These are phyloP conservation scores for Pelusios castaneus DNA, from an alignment of 2,113 vertebrate species.

Conservation along the genomic window DNA sequence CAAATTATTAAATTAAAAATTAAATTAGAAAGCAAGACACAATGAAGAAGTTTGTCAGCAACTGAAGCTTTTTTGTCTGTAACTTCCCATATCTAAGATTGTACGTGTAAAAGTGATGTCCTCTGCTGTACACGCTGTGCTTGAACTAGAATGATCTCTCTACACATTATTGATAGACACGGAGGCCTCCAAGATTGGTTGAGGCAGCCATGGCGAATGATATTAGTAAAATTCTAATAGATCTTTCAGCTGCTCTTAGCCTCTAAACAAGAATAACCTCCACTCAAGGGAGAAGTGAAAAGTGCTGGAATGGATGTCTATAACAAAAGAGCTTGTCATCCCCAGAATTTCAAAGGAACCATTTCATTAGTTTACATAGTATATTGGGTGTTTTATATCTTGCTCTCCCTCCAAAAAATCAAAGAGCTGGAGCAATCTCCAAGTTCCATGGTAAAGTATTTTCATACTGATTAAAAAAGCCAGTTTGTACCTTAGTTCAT, in stretches of 20 bases:
- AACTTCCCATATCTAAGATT: neutral
- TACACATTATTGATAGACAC: conserved; percentile 10
- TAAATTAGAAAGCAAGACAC: neutral
- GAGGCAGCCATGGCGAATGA: neutral
- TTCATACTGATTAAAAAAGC: conserved; percentile 22
- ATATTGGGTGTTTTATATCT: conserved; percentile 6
- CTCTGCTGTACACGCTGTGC: neutral
- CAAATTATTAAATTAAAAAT: neutral
- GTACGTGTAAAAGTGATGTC: neutral
- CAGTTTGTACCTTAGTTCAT: neutral
- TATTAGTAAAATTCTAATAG: conserved; percentile 23
- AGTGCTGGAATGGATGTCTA: neutral
- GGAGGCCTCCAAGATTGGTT: neutral
- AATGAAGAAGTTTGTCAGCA: neutral
- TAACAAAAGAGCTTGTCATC: conserved; percentile 36
- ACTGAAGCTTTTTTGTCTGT: neutral
- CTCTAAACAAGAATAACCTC: conserved; percentile 37
- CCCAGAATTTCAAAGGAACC: conserved; percentile 51
- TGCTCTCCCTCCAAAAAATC: neutral
- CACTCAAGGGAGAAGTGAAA: conserved; percentile 35
- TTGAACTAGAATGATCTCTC: neutral
- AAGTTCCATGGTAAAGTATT: conserved; percentile 36
- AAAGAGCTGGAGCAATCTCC: neutral
- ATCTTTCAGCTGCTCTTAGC: conserved; percentile 26
- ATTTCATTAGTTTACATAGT: conserved; percentile 35